Evolutionary conservation across 2,888 invertebrate genomes (phyloP).

Genomic region (Tiliacea aurago): DNA sequence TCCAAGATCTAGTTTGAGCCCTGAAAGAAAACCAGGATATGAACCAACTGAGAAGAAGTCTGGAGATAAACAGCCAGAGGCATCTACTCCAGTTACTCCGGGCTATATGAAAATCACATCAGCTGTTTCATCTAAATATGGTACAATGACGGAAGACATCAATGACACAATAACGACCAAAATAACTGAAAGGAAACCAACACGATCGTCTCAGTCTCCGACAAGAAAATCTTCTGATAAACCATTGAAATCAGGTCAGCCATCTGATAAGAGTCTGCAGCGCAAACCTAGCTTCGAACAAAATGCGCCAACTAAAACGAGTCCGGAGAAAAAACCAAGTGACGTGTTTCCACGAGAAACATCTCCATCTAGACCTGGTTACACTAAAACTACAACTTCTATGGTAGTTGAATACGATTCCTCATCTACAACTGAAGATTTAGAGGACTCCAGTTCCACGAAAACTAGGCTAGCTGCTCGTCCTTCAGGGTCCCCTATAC

Average conservation of each 20-base stretch:
- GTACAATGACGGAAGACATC: slow-evolving; percentile 23
- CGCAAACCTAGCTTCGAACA: slow-evolving; percentile 37
- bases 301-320: slow-evolving; percentile 30
- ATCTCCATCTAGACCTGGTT: slow-evolving; percentile 52
- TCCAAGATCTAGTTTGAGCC: slow-evolving; percentile 52
- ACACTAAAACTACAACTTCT: slow-evolving; percentile 57
- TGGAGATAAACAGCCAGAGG: slow-evolving; percentile 19
- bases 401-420: slow-evolving; percentile 57
- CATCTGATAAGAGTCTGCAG: slow-evolving; percentile 48
- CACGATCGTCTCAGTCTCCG: slow-evolving; percentile 47
- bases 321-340: slow-evolving; percentile 52
- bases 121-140: slow-evolving; percentile 39
- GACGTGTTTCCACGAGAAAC: slow-evolving; percentile 25
- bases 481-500: slow-evolving; percentile 37
- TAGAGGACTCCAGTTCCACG: slow-evolving; percentile 32
- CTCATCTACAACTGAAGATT: slow-evolving; percentile 42
- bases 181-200: slow-evolving; percentile 42
- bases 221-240: slow-evolving; percentile 46
- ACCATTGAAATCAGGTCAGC: slow-evolving; percentile 36
- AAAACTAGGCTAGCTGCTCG: slow-evolving; percentile 11
- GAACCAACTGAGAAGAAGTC: slow-evolving; percentile 46
- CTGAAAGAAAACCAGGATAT: slow-evolving; percentile 50
- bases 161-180: slow-evolving; percentile 40
- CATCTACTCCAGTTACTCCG: slow-evolving; percentile 28
- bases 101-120: slow-evolving; percentile 47